Evolutionary conservation across 2,113 vertebrate species (phyloP).

Genomic region (Plestiodon gilberti): DNA sequence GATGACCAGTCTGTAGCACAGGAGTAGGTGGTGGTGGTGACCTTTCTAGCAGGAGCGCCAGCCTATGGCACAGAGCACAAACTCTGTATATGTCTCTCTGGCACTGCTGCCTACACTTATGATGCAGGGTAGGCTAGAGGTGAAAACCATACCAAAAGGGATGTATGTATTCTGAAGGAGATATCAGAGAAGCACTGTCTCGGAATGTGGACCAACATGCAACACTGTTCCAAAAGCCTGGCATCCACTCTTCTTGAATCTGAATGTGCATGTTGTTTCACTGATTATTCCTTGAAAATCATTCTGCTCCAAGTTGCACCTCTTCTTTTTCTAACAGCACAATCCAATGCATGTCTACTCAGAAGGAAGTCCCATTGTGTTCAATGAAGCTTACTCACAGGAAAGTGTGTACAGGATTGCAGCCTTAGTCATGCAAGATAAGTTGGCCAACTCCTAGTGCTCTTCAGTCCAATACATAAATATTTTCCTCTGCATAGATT

Average conservation of each 20-base stretch:
- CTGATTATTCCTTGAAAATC: background rate
- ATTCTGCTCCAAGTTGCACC: background rate
- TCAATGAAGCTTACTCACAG: too few species aligned
- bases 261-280: background rate
- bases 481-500: slow-evolving; percentile 31
- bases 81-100: background rate
- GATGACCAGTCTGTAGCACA: background rate
- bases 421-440: background rate
- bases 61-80: background rate
- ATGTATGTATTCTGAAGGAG: background rate
- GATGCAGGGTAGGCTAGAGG: background rate
- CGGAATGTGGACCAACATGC: too few species aligned
- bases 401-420: too few species aligned
- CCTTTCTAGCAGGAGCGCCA: background rate
- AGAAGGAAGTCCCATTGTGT: too few species aligned
- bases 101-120: background rate
- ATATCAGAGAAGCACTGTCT: background rate
- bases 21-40: background rate
- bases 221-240: background rate
- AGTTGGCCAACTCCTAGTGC: background rate
- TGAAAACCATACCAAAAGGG: background rate
- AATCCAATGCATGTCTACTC: too few species aligned
- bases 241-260: background rate
- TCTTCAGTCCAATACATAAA: slow-evolving; percentile 41
- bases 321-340: background rate